phyloP scores from a whole-genome alignment of 2,888 invertebrate species.

The Lordiphosa andalusiaca region DNA sequence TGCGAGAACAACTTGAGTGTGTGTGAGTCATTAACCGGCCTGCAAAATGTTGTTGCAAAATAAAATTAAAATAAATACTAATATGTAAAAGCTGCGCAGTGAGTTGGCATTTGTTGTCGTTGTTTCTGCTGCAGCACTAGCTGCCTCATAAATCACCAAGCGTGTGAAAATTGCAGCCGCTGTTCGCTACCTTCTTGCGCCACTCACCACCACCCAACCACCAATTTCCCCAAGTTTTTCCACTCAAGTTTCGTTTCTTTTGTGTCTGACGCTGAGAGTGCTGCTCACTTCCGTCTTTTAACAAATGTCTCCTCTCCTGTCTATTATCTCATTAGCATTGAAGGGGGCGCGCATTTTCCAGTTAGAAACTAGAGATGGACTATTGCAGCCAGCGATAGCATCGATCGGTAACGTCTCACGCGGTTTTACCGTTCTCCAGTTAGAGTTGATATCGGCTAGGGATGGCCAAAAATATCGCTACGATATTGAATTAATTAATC shows the following conservation, averaged over 20 bases:
- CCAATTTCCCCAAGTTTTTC: constrained; percentile 28
- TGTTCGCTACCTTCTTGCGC: constrained; percentile 4
- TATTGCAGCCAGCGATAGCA: background rate
- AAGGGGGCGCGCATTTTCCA: constrained; percentile 51
- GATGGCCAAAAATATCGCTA: too few relatives aligned
- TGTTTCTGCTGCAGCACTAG: constrained; percentile 27
- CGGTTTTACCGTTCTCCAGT: background rate
- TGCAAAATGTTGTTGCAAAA: constrained; percentile 25
- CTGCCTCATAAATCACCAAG: constrained; percentile 38
- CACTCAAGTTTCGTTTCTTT: constrained; percentile 43
- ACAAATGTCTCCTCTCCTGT: constrained; percentile 37
- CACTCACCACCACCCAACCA: constrained; percentile 20
- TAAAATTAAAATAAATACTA: constrained; percentile 8
- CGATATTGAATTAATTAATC: too few relatives aligned
- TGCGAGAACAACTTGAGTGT: constrained; percentile 21
- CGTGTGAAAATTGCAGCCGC: constrained; percentile 66
- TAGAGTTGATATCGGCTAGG: too few relatives aligned
- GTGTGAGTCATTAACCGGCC: constrained; percentile 71
- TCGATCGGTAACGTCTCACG: background rate
- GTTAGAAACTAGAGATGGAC: constrained; percentile 37
- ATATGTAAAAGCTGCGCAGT: constrained; percentile 4
- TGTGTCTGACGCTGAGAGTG: constrained; percentile 37
- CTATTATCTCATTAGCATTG: constrained; percentile 60
- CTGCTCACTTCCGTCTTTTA: constrained; percentile 61
- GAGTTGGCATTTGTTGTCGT: constrained; percentile 15